These are phyloP conservation scores for Myrmophylax atrothorax DNA, from an alignment of 2,113 vertebrate species.

Conservation along the genomic window DNA sequence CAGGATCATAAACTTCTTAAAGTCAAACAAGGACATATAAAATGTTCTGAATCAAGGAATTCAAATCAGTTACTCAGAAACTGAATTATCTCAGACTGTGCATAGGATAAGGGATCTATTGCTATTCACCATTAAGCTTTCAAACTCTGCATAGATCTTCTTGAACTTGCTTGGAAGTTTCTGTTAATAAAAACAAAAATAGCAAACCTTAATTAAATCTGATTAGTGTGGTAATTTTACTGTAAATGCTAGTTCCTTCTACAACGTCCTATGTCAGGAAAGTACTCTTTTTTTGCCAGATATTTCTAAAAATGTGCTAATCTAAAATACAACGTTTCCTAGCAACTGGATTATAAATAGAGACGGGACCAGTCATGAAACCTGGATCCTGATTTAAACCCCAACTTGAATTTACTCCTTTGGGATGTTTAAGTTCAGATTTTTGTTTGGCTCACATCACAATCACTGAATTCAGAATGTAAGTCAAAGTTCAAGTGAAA, in stretches of 20 bases:
- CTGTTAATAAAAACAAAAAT: conserved; percentile 82
- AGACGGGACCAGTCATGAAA: conserved; percentile 62
- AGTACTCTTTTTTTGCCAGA: conserved; percentile 62
- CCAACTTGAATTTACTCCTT: conserved; percentile 39
- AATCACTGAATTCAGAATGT: conserved; percentile 30
- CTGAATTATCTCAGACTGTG: conserved; percentile 70
- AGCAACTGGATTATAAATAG: conserved; percentile 77
- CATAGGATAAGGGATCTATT: conserved; percentile 67
- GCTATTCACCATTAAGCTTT: conserved; percentile 95
- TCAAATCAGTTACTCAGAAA: conserved; percentile 72
- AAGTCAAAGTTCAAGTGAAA: background rate
- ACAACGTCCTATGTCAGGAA: conserved; percentile 50
- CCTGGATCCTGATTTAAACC: conserved; percentile 62
- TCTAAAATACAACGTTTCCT: conserved; percentile 71
- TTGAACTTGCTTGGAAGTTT: conserved; percentile 99
- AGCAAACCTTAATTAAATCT: conserved; percentile 61
- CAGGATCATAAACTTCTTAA: conserved; percentile 82
- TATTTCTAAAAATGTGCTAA: conserved; percentile 70
- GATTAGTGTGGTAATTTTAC: conserved; percentile 13
- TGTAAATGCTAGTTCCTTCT: conserved; percentile 39
- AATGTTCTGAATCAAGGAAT: conserved; percentile 75
- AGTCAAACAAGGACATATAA: conserved; percentile 84
- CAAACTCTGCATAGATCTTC: conserved; percentile 97
- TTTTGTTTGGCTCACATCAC: background rate
- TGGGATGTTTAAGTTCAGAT: conserved; percentile 19